Evolutionary conservation across 2,113 vertebrate genomes (phyloP).

Genomic region (Phoenicopterus ruber): DNA sequence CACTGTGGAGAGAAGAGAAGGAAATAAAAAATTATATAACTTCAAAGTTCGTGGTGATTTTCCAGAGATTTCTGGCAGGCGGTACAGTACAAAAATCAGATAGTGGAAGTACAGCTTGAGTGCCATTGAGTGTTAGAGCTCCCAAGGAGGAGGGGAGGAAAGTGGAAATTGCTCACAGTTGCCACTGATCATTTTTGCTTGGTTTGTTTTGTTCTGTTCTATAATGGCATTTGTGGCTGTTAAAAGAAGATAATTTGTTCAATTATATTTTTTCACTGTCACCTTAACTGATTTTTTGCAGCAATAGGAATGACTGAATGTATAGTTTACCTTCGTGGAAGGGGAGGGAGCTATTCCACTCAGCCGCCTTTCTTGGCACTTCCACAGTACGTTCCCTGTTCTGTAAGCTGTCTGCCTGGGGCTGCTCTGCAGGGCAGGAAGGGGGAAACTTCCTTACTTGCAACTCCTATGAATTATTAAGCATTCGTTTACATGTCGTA

Average conservation of each 20-base stretch:
- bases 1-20: background rate
- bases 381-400: background rate
- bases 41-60: background rate
- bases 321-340: background rate
- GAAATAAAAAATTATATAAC: background rate
- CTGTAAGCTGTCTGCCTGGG: background rate
- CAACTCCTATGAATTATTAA: background rate
- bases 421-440: slow-evolving; percentile 10
- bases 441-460: background rate
- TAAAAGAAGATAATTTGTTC: background rate
- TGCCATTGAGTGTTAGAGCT: background rate
- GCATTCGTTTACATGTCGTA: background rate
- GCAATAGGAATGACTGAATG: background rate
- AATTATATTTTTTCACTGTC: background rate
- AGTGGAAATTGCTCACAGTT: background rate
- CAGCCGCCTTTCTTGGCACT: slow-evolving; percentile 9
- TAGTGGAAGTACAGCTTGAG: background rate
- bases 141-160: background rate
- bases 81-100: background rate
- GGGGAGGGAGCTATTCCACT: background rate
- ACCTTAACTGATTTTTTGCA: background rate
- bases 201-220: background rate
- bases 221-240: background rate
- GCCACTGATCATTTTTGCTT: background rate
- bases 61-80: background rate